Conservation (phyloP, 2,797 vertebrate genomes). For the Danio aesculapii region DNA sequence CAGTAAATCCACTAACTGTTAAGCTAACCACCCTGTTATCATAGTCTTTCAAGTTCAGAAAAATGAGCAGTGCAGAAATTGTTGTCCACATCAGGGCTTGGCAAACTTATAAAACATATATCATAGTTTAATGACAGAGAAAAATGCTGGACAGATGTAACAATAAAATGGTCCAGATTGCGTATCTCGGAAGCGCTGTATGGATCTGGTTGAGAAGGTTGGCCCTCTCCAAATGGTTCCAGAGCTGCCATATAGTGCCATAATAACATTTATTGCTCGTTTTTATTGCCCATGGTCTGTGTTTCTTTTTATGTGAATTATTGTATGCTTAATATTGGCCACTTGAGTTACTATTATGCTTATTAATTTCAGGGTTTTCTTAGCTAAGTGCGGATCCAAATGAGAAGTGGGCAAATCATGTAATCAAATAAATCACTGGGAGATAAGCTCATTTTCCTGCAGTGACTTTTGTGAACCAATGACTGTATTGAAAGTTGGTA, state of each 20-base stretch:
- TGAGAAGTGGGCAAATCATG: slow-evolving; percentile 40
- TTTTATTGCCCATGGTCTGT: slow-evolving; percentile 53
- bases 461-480: slow-evolving; percentile 40
- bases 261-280: slow-evolving; percentile 61
- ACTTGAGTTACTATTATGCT: slow-evolving; percentile 32
- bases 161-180: slow-evolving; percentile 61
- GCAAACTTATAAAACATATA: slow-evolving; percentile 65
- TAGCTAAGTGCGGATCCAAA: slow-evolving; percentile 24
- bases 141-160: slow-evolving; percentile 71
- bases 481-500: slow-evolving; percentile 37
- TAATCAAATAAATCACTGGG: slow-evolving; percentile 56
- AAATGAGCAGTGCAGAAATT: slow-evolving; percentile 54
- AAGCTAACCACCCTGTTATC: slow-evolving; percentile 66
- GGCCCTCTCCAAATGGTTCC: slow-evolving; percentile 32
- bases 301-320: slow-evolving; percentile 59
- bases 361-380: slow-evolving; percentile 40
- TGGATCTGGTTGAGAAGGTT: slow-evolving; percentile 18
- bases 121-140: slow-evolving; percentile 61
- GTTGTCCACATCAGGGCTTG: slow-evolving; percentile 62
- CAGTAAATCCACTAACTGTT: slow-evolving; percentile 74
- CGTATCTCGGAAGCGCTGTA: slow-evolving; percentile 38
- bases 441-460: slow-evolving; percentile 52
- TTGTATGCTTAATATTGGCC: slow-evolving; percentile 52
- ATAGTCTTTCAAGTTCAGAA: slow-evolving; percentile 71
- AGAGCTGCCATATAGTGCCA: slow-evolving; percentile 53